These are phyloP conservation scores for Dermatophagoides farinae DNA, from an alignment of 1,140 invertebrate species.

Conservation along the genomic window DNA sequence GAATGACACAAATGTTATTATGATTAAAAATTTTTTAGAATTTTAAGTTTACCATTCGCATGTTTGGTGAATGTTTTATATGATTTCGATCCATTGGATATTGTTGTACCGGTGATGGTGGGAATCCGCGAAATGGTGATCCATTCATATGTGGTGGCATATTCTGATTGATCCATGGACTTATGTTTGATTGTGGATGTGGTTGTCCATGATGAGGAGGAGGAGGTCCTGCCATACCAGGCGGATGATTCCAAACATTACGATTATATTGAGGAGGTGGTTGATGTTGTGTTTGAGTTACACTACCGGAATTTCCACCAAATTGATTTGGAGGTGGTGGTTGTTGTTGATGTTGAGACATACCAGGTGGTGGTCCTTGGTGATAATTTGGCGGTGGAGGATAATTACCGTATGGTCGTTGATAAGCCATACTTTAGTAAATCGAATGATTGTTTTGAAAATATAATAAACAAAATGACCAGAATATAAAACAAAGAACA, in stretches of 20 bases:
- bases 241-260: not conserved
- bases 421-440: too few species aligned
- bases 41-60: conserved; percentile 1
- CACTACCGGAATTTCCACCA: not conserved
- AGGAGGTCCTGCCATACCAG: not conserved
- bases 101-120: not conserved
- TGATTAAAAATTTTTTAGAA: not conserved
- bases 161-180: conserved; percentile 5
- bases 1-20: not conserved
- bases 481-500: not conserved
- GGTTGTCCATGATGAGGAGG: not conserved
- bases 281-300: not conserved
- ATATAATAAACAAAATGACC: too few species aligned
- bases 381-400: too few species aligned
- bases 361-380: too few species aligned
- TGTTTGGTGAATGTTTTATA: not conserved
- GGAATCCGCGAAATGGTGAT: not conserved
- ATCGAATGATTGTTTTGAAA: too few species aligned
- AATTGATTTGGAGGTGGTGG: not conserved
- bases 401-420: too few species aligned
- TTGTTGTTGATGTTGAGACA: too few species aligned
- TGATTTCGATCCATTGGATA: not conserved
- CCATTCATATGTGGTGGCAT: not conserved
- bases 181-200: not conserved
- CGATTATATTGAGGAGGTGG: not conserved